Conservation (phyloP, 2,797 vertebrate species). For the Podarcis siculus region DNA sequence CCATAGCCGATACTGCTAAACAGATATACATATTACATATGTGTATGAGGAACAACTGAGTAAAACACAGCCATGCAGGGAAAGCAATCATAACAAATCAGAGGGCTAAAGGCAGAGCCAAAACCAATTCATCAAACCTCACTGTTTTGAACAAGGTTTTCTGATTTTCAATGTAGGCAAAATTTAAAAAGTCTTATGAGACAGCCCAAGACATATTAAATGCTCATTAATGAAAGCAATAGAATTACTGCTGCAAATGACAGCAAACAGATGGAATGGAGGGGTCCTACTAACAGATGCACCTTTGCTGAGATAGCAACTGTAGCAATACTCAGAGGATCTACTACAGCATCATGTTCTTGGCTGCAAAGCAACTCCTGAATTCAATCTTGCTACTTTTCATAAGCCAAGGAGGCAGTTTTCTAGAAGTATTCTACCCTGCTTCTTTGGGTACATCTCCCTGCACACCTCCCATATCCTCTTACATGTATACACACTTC, state of each 20-base stretch:
- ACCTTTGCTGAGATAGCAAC: conserved; percentile 65
- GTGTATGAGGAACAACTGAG: not conserved
- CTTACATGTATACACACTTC: not conserved
- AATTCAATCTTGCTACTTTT: conserved; percentile 29
- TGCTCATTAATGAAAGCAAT: conserved; percentile 50
- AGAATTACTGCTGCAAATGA: conserved; percentile 51
- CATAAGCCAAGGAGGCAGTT: conserved; percentile 21
- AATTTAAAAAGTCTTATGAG: conserved; percentile 62
- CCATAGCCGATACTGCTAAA: not conserved
- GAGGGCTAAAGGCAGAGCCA: conserved; percentile 29
- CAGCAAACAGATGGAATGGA: conserved; percentile 46
- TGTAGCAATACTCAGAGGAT: conserved; percentile 56
- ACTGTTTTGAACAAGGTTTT: conserved; percentile 50
- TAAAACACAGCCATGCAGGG: conserved; percentile 1
- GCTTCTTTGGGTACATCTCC: not conserved
- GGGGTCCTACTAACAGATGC: conserved; percentile 59
- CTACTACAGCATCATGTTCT: conserved; percentile 55
- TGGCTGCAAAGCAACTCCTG: conserved; percentile 42
- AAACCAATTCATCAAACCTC: conserved; percentile 49
- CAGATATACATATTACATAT: too few relatives aligned
- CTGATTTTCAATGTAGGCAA: conserved; percentile 24
- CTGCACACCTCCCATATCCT: not conserved
- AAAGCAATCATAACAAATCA: conserved; percentile 18
- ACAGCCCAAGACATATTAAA: conserved; percentile 58
- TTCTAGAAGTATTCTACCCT: conserved; percentile 11